Conservation (phyloP, 1,140 invertebrate species). For the Apis florea region DNA sequence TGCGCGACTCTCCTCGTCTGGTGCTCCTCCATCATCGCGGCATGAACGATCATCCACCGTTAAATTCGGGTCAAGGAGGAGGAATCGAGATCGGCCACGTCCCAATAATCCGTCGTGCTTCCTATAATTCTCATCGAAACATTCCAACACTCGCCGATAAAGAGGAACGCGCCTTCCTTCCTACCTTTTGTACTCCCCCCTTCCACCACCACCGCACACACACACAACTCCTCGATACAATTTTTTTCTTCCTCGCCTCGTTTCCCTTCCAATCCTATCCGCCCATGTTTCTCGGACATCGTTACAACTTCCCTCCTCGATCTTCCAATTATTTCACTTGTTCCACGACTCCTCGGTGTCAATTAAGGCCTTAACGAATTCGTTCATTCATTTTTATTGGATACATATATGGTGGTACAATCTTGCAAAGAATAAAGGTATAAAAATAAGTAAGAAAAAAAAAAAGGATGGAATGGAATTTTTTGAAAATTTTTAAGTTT, state of each 20-base stretch:
- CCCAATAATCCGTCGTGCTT: not conserved
- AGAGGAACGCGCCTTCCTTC: not conserved
- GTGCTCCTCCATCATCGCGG: not conserved
- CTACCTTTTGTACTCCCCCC: not conserved
- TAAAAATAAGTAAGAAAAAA: too few relatives aligned
- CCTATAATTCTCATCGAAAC: not conserved
- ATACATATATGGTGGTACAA: too few relatives aligned
- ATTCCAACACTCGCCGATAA: not conserved
- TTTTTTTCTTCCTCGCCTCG: not conserved
- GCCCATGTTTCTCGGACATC: not conserved
- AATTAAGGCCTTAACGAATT: constrained; percentile 48
- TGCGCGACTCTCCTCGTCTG: not conserved
- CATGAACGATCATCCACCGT: not conserved
- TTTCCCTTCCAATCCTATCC: not conserved
- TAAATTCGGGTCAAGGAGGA: not conserved
- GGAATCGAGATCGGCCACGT: not conserved
- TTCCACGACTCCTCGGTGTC: constrained; percentile 16
- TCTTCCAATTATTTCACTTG: constrained; percentile 36
- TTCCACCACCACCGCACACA: not conserved
- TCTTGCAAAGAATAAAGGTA: not conserved
- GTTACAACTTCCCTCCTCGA: constrained; percentile 20
- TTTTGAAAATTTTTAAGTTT: too few relatives aligned
- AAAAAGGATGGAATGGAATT: too few relatives aligned
- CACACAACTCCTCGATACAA: not conserved
- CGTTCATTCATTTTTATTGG: not conserved